Percentiles rank a stretch among this genome's conserved stretches.
Conservation (phyloP, 1,140 invertebrate species). For the Medauroidea extradentata region DNA sequence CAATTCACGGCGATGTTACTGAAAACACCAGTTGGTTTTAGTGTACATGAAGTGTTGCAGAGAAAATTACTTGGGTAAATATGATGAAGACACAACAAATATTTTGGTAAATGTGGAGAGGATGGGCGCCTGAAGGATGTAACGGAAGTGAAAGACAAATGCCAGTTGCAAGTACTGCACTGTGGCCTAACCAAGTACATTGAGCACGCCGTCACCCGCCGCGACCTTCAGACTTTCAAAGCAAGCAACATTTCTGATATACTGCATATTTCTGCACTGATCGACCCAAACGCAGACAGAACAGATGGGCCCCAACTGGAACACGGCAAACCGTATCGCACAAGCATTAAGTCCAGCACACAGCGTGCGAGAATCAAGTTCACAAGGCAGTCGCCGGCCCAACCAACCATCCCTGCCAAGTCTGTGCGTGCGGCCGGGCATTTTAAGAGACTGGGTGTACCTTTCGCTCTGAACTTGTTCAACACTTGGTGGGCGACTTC, state of each 20-base stretch:
- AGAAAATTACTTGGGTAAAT: too few species aligned
- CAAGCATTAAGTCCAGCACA: conserved; percentile 17
- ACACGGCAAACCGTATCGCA: conserved; percentile 34
- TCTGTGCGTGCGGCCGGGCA: not conserved
- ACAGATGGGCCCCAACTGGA: conserved; percentile 13
- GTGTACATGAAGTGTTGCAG: too few species aligned
- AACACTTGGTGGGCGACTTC: conserved; percentile 72
- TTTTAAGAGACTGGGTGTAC: conserved; percentile 42
- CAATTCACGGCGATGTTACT: too few species aligned
- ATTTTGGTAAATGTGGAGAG: too few species aligned
- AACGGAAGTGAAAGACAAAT: too few species aligned
- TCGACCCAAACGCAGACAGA: not conserved
- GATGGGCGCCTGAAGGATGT: too few species aligned
- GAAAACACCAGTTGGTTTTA: too few species aligned
- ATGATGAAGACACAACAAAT: too few species aligned
- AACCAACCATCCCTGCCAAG: not conserved
- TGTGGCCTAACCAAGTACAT: too few species aligned
- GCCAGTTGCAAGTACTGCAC: too few species aligned
- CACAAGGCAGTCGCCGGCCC: conserved; percentile 7
- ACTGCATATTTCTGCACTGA: not conserved
- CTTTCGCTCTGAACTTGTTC: conserved; percentile 58
- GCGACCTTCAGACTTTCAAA: too few species aligned
- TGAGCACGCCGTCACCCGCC: too few species aligned
- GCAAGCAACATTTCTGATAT: not conserved
- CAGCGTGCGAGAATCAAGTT: conserved; percentile 9